Base-by-base conservation (phyloP, 1,140 invertebrate genomes). In the Drosophila murphyi region DNA sequence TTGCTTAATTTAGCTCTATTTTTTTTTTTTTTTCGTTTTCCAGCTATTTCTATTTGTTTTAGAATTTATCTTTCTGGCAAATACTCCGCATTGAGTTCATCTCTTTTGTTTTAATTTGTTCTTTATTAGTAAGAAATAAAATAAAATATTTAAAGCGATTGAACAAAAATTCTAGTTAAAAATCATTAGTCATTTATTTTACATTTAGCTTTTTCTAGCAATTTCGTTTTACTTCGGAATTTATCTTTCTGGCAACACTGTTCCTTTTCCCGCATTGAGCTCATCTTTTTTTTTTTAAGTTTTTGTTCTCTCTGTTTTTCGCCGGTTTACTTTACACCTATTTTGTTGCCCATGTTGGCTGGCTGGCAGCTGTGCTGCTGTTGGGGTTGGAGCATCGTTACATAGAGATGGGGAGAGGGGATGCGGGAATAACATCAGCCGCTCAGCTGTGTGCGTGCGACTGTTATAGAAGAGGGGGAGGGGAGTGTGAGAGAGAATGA, bases 361-460 rank as follows among this genome's bases (percentile, higher is more conserved):
- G 83, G 65, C 59, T 72, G 82, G 82, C 82, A 88, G 83, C 83
- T 87, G 83, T 89, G 78, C 45, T 79, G 50, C 43, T 37, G 63
- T 64, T 67, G 37, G 60, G n/a, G 12, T 20, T 20, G 20, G 20
- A 20, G 20, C 20, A 20, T 20, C 20, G 20, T 20, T 43, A 3
- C n/a, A 10, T n/a, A 0, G 0, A 41, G 8, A n/a, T 7, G 8
- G 35, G 4, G 5, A 47, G 37, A 79, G 55, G n/a, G 7, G 48
- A 35, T 5, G 29, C 39, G 59, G 55, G 37, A 35, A 20, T 54
- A 65, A 63, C 47, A 59, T 68, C 39, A 59, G 73, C 39, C 80
- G 76, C 83, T 89, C 83, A 87, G 83, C 83, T 87, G 83, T 88
- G 85, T 87, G 83, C 72, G 80, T 85, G 67, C 45, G 6, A 43